phyloP scores from a whole-genome alignment of 2,113 vertebrate species.

The Gulo gulo region DNA sequence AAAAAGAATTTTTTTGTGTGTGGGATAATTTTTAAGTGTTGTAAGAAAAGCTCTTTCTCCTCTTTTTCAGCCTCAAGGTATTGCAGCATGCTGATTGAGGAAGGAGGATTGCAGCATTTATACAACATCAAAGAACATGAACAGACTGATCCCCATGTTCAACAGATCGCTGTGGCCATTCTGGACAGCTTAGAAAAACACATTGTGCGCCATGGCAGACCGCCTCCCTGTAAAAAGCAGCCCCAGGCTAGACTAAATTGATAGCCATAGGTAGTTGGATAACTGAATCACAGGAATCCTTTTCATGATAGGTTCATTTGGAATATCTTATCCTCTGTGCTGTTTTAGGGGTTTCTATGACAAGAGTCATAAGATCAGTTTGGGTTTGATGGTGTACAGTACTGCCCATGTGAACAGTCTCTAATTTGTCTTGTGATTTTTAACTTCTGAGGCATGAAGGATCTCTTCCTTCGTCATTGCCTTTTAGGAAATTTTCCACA shows the following conservation, averaged over 20 bases:
- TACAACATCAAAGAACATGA: constrained; percentile 91
- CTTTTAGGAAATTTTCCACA: constrained; percentile 78
- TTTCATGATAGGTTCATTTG: constrained; percentile 77
- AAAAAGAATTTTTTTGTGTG: neutral
- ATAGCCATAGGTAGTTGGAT: constrained; percentile 77
- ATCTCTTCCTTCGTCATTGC: constrained; percentile 74
- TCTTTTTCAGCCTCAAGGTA: constrained; percentile 91
- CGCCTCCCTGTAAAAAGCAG: constrained; percentile 81
- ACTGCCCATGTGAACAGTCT: constrained; percentile 74
- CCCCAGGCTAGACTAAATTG: constrained; percentile 82
- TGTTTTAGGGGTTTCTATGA: constrained; percentile 64
- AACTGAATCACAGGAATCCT: constrained; percentile 75
- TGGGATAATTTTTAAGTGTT: neutral
- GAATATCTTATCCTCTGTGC: constrained; percentile 74
- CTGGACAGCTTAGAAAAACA: constrained; percentile 95
- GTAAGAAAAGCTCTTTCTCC: neutral
- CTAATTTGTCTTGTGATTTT: constrained; percentile 77
- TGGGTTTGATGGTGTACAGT: constrained; percentile 73
- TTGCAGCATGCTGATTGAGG: constrained; percentile 98
- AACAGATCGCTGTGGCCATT: constrained; percentile 91
- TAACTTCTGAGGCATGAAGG: constrained; percentile 72
- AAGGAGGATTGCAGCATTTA: constrained; percentile 94
- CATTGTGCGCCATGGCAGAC: constrained; percentile 90
- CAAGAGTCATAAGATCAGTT: constrained; percentile 50
- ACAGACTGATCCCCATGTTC: constrained; percentile 93